These are phyloP conservation scores for Muntiacus muntjak DNA, from an alignment of 2,113 vertebrate genomes.

Conservation along the genomic window DNA sequence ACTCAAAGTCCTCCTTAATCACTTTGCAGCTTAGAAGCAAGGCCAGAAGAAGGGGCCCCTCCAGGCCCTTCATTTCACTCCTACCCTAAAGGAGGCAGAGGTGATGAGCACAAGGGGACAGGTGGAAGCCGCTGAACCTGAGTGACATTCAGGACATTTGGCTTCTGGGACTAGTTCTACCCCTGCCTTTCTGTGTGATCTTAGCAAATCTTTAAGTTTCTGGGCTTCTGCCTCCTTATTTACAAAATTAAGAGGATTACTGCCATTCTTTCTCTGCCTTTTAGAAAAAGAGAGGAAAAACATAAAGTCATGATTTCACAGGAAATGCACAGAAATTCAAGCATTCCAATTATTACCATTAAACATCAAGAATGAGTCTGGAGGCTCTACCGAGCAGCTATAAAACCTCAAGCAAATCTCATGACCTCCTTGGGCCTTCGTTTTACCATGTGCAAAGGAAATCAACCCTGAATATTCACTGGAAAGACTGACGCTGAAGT, in stretches of 20 bases:
- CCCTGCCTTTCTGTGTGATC: not conserved
- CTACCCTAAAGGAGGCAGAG: not conserved
- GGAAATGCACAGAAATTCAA: not conserved
- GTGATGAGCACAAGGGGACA: not conserved
- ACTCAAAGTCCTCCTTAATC: not conserved
- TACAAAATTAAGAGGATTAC: not conserved
- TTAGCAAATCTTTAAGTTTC: not conserved
- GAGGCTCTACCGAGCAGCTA: not conserved
- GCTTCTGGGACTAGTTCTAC: not conserved
- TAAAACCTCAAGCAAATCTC: not conserved
- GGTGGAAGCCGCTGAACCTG: not conserved
- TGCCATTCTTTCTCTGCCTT: not conserved
- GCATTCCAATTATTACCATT: not conserved
- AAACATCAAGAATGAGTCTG: not conserved
- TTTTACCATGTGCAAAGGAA: not conserved
- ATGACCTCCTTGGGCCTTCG: not conserved
- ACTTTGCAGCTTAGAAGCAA: not conserved
- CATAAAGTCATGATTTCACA: not conserved
- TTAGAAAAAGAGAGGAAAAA: not conserved
- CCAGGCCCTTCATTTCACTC: not conserved
- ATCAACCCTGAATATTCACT: not conserved
- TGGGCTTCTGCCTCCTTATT: not conserved
- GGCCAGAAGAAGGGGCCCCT: not conserved
- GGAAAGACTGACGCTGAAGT: not conserved
- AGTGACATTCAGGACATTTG: not conserved